Percentiles rank a stretch among this genome's conserved stretches.
Conservation (phyloP, 2,888 invertebrate genomes). For the Drosophila koepferae region DNA sequence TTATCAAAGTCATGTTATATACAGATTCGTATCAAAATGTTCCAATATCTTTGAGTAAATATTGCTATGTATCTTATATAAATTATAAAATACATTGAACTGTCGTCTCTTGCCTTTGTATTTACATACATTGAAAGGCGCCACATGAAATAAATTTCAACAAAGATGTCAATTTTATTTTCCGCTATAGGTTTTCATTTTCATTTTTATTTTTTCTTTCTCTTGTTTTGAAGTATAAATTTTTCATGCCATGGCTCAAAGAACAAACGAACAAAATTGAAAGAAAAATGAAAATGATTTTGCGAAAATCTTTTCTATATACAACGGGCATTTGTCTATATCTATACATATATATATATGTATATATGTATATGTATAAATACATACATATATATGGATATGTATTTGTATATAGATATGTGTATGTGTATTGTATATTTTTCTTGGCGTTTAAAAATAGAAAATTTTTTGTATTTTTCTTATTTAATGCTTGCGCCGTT, state of each 20-base stretch:
- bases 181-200: conserved; percentile 7
- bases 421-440: conserved; percentile 70
- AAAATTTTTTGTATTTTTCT: conserved; percentile 70
- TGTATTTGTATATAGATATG: not conserved
- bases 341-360: conserved; percentile 9
- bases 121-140: conserved; percentile 42
- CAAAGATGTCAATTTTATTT: conserved; percentile 35
- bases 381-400: too few species aligned
- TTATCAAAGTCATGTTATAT: too few species aligned
- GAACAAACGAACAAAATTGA: conserved; percentile 55
- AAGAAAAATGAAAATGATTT: conserved; percentile 74
- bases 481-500: conserved; percentile 70
- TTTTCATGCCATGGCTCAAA: conserved; percentile 36
- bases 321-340: conserved; percentile 30
- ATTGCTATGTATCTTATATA: not conserved
- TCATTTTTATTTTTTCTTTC: not conserved
- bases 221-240: conserved; percentile 14
- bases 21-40: too few species aligned
- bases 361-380: conserved; percentile 2
- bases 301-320: conserved; percentile 72
- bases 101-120: conserved; percentile 28
- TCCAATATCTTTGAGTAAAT: conserved; percentile 1
- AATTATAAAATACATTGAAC: conserved; percentile 29
- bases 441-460: conserved; percentile 77
- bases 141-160: conserved; percentile 54